Conservation (phyloP, 2,888 invertebrate species). For the Micoletzkya japonica region DNA sequence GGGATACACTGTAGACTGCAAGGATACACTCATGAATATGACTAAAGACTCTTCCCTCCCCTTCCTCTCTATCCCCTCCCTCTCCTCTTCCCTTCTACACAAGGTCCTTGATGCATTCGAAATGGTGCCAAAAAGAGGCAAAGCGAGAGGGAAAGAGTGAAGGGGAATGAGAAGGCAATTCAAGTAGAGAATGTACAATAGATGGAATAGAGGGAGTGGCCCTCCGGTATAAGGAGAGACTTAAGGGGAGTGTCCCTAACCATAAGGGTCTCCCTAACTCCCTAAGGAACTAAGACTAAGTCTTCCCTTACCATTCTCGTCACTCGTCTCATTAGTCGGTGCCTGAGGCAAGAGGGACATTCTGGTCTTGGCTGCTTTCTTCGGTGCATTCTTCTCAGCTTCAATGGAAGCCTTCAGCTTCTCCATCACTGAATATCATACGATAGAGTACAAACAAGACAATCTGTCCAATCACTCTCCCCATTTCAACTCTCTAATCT, state of each 20-base stretch:
- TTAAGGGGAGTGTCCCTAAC: neutral
- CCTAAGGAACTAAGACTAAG: neutral
- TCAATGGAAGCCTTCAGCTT: slow-evolving; percentile 73
- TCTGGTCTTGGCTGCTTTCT: slow-evolving; percentile 77
- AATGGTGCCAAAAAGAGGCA: slow-evolving; percentile 7
- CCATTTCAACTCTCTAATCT: too few species aligned
- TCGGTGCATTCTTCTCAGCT: slow-evolving; percentile 72
- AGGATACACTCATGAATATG: neutral
- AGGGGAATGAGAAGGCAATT: neutral
- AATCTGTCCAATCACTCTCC: neutral
- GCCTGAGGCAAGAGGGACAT: slow-evolving; percentile 39
- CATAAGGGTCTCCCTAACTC: neutral
- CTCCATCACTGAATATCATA: slow-evolving; percentile 30
- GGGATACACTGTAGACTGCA: neutral
- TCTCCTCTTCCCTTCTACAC: slow-evolving; percentile 7
- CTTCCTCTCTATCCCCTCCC: neutral
- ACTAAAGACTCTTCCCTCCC: slow-evolving; percentile 16
- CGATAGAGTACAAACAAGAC: neutral
- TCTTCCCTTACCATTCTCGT: slow-evolving; percentile 11
- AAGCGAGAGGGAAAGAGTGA: neutral
- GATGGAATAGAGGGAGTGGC: too few species aligned
- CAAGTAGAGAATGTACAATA: too few species aligned
- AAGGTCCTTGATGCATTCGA: slow-evolving; percentile 26
- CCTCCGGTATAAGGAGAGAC: too few species aligned
- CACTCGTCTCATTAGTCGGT: slow-evolving; percentile 28